Conservation (phyloP, 2,797 vertebrate genomes). For the Takifugu rubripes region DNA sequence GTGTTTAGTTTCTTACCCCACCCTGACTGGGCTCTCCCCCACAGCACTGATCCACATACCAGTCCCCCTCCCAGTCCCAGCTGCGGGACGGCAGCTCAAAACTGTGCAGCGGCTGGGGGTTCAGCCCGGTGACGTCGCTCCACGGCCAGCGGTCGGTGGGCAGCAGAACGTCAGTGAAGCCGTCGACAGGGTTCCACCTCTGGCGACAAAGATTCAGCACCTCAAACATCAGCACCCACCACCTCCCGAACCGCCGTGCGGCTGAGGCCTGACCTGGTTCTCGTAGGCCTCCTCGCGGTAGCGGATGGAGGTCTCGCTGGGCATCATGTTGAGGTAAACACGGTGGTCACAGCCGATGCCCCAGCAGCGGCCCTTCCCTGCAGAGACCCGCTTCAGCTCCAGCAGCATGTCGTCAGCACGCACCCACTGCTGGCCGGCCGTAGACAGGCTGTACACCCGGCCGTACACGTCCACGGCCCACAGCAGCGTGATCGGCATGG, state of each 20-base stretch:
- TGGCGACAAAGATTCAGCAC: slow-evolving; percentile 48
- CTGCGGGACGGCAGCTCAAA: slow-evolving; percentile 87
- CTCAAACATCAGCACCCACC: background rate
- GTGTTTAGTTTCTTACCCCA: slow-evolving; percentile 80
- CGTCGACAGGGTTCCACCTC: slow-evolving; percentile 97
- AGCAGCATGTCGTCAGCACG: slow-evolving; percentile 81
- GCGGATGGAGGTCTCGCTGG: slow-evolving; percentile 85
- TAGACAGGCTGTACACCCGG: slow-evolving; percentile 86
- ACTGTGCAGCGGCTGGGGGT: slow-evolving; percentile 85
- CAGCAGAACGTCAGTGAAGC: slow-evolving; percentile 90
- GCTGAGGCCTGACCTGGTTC: slow-evolving; percentile 83
- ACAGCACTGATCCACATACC: slow-evolving; percentile 96
- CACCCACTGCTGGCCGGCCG: slow-evolving; percentile 85
- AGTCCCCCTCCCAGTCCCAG: slow-evolving; percentile 99
- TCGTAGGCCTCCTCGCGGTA: slow-evolving; percentile 94
- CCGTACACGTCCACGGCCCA: slow-evolving; percentile 96
- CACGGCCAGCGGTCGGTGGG: slow-evolving; percentile 99
- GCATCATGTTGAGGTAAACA: slow-evolving; percentile 86
- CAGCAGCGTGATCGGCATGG: slow-evolving; percentile 83
- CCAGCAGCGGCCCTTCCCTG: slow-evolving; percentile 87
- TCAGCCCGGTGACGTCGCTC: slow-evolving; percentile 91
- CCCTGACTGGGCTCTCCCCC: slow-evolving; percentile 93
- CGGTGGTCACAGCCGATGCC: slow-evolving; percentile 92
- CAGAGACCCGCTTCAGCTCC: slow-evolving; percentile 89
- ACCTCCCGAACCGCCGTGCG: background rate